phyloP scores from a whole-genome alignment of 2,888 invertebrate species.

The Phanerotoma sp. region DNA sequence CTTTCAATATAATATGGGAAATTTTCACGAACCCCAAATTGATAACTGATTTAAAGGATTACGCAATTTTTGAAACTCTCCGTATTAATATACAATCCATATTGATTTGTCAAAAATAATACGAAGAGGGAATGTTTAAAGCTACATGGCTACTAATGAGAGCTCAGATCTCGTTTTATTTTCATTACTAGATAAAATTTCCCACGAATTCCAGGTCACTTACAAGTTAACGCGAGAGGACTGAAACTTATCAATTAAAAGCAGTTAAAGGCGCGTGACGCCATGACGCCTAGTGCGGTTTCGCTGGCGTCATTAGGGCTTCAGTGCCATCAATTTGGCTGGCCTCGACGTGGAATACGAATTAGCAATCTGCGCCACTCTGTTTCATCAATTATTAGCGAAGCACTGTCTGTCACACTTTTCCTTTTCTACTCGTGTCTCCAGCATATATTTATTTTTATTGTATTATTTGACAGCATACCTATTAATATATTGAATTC shows the following conservation, averaged over 20 bases:
- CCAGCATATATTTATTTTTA: background rate
- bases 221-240: background rate
- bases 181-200: no score
- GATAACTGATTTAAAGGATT: no score
- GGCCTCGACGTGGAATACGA: slow-evolving; percentile 39
- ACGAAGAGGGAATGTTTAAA: no score
- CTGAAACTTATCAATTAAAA: slow-evolving; percentile 24
- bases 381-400: slow-evolving; percentile 40
- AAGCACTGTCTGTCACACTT: slow-evolving; percentile 26
- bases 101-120: no score
- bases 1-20: no score
- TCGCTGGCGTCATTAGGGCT: slow-evolving; percentile 21
- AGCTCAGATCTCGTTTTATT: no score
- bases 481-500: no score
- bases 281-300: slow-evolving; percentile 12
- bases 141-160: no score
- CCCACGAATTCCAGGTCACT: background rate
- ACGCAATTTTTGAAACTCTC: no score
- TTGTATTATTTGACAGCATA: no score
- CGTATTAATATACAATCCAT: no score
- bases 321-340: slow-evolving; percentile 33
- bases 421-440: slow-evolving; percentile 19
- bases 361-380: slow-evolving; percentile 43
- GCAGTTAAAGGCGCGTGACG: slow-evolving; percentile 14
- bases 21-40: no score